Conservation (phyloP, 2,113 vertebrate species). For the Alligator sinensis region DNA sequence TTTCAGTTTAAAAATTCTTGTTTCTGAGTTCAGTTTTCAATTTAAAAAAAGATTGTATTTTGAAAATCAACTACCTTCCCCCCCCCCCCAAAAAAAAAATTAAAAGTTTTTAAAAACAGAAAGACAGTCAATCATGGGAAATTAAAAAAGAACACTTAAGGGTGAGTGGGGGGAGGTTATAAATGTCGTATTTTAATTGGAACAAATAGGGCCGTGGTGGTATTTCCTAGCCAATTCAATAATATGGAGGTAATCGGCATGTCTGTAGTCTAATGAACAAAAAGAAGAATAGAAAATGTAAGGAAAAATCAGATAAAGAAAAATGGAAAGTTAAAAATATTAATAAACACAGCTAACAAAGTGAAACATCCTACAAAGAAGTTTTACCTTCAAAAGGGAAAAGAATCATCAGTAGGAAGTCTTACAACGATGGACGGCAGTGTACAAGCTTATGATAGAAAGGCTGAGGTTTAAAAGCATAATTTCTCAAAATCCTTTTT, state of each 20-base stretch:
- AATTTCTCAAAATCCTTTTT: neutral
- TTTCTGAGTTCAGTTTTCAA: neutral
- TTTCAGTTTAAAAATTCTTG: neutral
- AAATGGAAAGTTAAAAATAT: neutral
- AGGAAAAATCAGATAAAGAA: neutral
- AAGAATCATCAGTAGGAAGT: neutral
- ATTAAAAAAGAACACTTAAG: too few relatives aligned
- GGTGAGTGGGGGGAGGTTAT: too few relatives aligned
- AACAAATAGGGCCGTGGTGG: too few relatives aligned
- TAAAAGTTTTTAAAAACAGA: neutral
- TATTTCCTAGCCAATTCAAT: too few relatives aligned
- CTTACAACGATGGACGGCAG: neutral
- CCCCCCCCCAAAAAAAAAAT: neutral
- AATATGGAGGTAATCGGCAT: fast-evolving
- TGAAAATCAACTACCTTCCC: neutral
- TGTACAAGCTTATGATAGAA: neutral
- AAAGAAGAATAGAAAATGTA: neutral
- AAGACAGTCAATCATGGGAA: too few relatives aligned
- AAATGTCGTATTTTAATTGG: too few relatives aligned
- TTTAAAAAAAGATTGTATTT: neutral
- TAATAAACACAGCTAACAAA: neutral
- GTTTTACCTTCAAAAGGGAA: neutral
- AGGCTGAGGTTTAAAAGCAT: neutral
- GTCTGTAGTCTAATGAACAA: neutral
- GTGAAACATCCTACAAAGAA: neutral